Conservation (phyloP, 2,113 vertebrate genomes). For the Narcine bancroftii region DNA sequence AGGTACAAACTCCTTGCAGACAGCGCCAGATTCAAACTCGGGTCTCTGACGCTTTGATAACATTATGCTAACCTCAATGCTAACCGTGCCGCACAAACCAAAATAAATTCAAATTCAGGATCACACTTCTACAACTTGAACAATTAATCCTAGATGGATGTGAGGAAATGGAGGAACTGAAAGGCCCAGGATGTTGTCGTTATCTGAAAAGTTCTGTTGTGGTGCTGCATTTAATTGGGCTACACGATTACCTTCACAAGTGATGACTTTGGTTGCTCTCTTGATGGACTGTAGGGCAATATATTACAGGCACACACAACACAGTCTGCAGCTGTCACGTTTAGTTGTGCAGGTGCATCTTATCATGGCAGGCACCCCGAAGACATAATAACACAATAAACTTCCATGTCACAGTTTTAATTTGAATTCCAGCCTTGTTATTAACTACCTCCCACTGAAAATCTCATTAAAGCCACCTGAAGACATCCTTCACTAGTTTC, state of each 20-base stretch:
- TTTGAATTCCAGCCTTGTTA: neutral
- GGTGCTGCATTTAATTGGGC: neutral
- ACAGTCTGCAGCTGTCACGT: neutral
- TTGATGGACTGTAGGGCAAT: neutral
- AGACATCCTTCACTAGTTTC: neutral
- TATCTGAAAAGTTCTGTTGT: neutral
- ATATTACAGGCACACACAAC: neutral
- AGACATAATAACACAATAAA: neutral
- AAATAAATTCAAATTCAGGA: neutral
- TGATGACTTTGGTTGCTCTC: neutral
- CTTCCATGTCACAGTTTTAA: neutral
- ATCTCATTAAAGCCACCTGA: constrained; percentile 15
- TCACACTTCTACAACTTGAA: neutral
- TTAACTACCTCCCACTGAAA: neutral
- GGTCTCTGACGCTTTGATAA: no score
- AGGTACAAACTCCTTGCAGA: no score
- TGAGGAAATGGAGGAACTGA: neutral
- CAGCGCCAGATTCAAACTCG: no score
- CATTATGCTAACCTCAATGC: no score
- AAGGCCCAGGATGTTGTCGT: neutral
- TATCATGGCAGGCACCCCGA: neutral
- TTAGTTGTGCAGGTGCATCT: neutral
- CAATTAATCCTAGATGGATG: neutral
- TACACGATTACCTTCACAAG: neutral
- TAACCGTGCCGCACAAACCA: no score